Conservation (phyloP, 1,140 invertebrate genomes). For the Lethrus apterus region DNA sequence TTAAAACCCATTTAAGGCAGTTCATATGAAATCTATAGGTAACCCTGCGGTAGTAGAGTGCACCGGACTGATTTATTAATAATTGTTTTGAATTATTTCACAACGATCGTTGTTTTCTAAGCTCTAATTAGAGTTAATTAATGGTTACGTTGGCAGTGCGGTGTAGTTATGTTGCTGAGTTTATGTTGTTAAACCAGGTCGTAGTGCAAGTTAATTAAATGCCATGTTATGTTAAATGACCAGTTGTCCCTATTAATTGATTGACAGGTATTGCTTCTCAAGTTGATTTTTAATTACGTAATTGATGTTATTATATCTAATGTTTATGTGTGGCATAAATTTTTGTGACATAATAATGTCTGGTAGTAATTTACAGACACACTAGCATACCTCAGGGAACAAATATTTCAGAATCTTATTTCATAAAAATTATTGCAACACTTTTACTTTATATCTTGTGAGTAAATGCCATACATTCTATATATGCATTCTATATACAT, state of each 20-base stretch:
- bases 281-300: slow-evolving; percentile 6
- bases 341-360: no score
- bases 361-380: no score
- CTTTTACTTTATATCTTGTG: neutral
- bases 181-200: slow-evolving; percentile 15
- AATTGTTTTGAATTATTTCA: slow-evolving; percentile 21
- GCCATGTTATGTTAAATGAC: slow-evolving; percentile 18
- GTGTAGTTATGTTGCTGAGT: slow-evolving; percentile 7
- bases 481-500: no score
- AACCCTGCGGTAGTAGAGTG: slow-evolving; percentile 7
- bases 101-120: slow-evolving; percentile 18
- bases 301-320: no score
- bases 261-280: neutral
- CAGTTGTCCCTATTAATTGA: slow-evolving; percentile 12
- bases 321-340: no score
- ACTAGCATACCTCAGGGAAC: no score
- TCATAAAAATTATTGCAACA: neutral
- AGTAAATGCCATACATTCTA: no score
- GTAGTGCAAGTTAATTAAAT: slow-evolving; percentile 18
- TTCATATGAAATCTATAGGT: no score
- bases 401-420: neutral
- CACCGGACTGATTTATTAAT: slow-evolving; percentile 18
- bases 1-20: slow-evolving; percentile 6
- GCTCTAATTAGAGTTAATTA: slow-evolving; percentile 18
- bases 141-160: slow-evolving; percentile 14